Evolutionary conservation across 2,113 vertebrate genomes (phyloP).

Genomic region (Callipepla californica): DNA sequence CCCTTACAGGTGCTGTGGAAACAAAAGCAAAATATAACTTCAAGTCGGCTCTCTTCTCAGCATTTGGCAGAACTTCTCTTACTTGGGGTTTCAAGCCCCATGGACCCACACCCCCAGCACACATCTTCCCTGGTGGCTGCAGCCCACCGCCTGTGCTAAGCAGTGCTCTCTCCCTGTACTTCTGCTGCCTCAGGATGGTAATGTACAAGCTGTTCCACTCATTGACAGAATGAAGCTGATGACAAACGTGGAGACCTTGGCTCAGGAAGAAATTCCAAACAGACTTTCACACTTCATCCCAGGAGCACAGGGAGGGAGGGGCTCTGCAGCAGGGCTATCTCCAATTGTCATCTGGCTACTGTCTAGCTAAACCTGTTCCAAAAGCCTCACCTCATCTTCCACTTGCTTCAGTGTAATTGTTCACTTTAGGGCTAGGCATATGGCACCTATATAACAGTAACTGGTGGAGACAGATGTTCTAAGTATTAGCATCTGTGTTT

Average conservation of each 20-base stretch:
- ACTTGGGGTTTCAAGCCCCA: not conserved
- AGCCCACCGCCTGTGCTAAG: rapidly evolving
- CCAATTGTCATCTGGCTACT: not conserved
- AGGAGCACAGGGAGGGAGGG: not conserved
- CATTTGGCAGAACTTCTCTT: not conserved
- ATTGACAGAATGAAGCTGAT: not conserved
- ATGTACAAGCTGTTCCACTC: not conserved
- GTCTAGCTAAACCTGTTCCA: not conserved
- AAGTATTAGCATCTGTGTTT: slow-evolving; percentile 18
- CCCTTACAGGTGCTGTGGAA: not conserved
- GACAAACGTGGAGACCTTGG: not conserved
- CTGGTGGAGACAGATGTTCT: not conserved
- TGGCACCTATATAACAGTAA: not conserved
- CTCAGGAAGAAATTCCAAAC: not conserved
- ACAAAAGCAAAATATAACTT: not conserved
- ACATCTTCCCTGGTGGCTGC: not conserved
- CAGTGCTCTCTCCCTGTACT: not conserved
- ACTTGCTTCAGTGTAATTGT: not conserved
- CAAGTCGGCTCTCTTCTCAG: not conserved
- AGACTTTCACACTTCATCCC: not conserved
- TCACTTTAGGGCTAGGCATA: not conserved
- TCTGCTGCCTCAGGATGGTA: not conserved
- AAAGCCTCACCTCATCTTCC: not conserved
- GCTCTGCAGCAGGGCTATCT: not conserved
- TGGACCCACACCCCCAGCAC: not conserved